phyloP scores from a whole-genome alignment of 2,797 vertebrate species.

The Eupleurogrammus muticus region DNA sequence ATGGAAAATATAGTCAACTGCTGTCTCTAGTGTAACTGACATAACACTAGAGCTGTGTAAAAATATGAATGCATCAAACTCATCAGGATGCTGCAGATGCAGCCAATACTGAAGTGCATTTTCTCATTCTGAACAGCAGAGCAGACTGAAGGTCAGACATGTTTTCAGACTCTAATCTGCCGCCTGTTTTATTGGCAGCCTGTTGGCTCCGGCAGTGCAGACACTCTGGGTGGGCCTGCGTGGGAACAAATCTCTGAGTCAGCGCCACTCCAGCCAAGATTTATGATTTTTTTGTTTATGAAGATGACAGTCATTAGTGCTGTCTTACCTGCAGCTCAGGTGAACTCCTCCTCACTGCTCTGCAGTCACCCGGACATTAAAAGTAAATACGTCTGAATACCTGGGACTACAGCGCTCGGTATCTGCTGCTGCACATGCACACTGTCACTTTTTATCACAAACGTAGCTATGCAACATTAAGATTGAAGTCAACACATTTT shows the following conservation, averaged over 20 bases:
- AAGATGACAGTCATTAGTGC: slow-evolving; percentile 37
- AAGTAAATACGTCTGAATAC: neutral
- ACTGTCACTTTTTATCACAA: too few relatives aligned
- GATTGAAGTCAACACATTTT: too few relatives aligned
- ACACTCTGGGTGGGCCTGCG: slow-evolving; percentile 37
- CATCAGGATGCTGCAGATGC: neutral
- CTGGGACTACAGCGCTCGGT: neutral
- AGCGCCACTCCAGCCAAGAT: slow-evolving; percentile 29
- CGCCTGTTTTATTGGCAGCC: neutral
- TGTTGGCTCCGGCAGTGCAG: neutral
- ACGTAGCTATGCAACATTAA: too few relatives aligned
- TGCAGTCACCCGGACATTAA: slow-evolving; percentile 9
- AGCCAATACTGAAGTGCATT: too few relatives aligned
- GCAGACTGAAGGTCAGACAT: slow-evolving; percentile 5
- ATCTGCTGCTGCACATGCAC: neutral
- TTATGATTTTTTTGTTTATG: slow-evolving; percentile 19
- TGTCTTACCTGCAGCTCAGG: slow-evolving; percentile 52
- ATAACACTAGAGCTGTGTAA: too few relatives aligned
- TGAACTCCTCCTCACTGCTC: slow-evolving; percentile 1
- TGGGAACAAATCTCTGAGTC: slow-evolving; percentile 38
- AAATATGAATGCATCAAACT: too few relatives aligned
- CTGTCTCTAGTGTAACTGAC: too few relatives aligned
- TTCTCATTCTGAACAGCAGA: neutral
- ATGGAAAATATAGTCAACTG: too few relatives aligned
- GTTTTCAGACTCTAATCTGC: slow-evolving; percentile 9